Conservation (phyloP, 2,113 vertebrate genomes). For the Pangasianodon gigas region DNA sequence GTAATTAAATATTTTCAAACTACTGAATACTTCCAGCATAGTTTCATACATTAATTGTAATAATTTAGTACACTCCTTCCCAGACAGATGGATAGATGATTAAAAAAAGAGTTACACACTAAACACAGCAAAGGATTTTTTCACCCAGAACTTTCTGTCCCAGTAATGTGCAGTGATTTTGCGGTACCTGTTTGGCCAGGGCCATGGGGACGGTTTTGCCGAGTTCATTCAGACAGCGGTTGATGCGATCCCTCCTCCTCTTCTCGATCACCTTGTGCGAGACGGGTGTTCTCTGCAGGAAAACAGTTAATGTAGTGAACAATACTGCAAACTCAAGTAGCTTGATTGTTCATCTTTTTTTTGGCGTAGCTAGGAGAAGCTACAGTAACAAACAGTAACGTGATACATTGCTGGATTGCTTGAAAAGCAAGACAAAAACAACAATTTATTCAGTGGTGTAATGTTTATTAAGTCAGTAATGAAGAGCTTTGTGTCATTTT, state of each 20-base stretch:
- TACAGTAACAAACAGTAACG: background rate
- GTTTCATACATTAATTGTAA: background rate
- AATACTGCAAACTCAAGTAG: background rate
- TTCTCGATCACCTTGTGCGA: conserved; percentile 99
- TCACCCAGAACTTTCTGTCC: background rate
- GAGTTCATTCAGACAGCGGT: conserved; percentile 91
- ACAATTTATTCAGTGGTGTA: background rate
- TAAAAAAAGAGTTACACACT: background rate
- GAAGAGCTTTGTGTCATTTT: background rate
- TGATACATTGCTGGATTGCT: background rate
- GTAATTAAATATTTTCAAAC: too few species aligned
- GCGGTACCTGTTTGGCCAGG: conserved; percentile 90
- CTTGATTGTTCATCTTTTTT: background rate
- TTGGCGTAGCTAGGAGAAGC: too few species aligned
- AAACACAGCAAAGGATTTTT: background rate
- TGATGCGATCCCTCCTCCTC: conserved; percentile 91
- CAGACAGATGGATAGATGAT: background rate
- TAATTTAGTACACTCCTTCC: background rate
- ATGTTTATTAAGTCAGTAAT: background rate
- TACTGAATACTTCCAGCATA: background rate
- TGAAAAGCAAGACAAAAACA: background rate
- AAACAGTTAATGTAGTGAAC: background rate
- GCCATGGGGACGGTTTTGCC: conserved; percentile 97
- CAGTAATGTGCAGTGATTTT: background rate
- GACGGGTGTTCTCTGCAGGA: conserved; percentile 86